Percentiles rank a stretch among this genome's conserved stretches.
These are phyloP conservation scores for Willowsia nigromaculata DNA, from an alignment of 2,888 invertebrate genomes.

Conservation along the genomic window DNA sequence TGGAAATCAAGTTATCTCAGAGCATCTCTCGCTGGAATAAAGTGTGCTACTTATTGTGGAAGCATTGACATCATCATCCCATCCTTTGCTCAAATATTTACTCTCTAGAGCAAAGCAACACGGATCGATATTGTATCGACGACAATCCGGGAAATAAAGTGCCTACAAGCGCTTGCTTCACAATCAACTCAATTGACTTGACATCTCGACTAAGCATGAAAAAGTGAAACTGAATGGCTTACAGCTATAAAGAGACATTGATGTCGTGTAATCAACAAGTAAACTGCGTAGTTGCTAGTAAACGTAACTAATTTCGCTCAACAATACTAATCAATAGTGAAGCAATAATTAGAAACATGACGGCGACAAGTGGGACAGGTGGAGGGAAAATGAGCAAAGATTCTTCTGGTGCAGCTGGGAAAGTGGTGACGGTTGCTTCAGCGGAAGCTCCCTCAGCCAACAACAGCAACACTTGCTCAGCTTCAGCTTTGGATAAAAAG, in stretches of 20 bases:
- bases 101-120: too few relatives aligned
- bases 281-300: background rate
- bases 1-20: background rate
- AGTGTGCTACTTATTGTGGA: too few relatives aligned
- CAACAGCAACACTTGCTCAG: background rate
- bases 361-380: slow-evolving; percentile 60
- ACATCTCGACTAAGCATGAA: too few relatives aligned
- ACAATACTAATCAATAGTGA: background rate
- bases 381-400: slow-evolving; percentile 14
- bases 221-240: too few relatives aligned
- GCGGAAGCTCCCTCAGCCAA: background rate
- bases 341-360: slow-evolving; percentile 16
- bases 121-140: too few relatives aligned
- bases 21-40: background rate
- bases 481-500: slow-evolving; percentile 57
- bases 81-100: too few relatives aligned
- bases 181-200: too few relatives aligned
- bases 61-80: too few relatives aligned
- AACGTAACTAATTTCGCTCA: background rate
- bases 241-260: too few relatives aligned
- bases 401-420: slow-evolving; percentile 28
- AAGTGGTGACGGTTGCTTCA: background rate
- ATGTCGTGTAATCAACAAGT: too few relatives aligned
- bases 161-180: too few relatives aligned
- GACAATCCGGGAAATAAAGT: too few relatives aligned